Conservation (phyloP, 2,113 vertebrate species). For the Oreochromis tanganicae region DNA sequence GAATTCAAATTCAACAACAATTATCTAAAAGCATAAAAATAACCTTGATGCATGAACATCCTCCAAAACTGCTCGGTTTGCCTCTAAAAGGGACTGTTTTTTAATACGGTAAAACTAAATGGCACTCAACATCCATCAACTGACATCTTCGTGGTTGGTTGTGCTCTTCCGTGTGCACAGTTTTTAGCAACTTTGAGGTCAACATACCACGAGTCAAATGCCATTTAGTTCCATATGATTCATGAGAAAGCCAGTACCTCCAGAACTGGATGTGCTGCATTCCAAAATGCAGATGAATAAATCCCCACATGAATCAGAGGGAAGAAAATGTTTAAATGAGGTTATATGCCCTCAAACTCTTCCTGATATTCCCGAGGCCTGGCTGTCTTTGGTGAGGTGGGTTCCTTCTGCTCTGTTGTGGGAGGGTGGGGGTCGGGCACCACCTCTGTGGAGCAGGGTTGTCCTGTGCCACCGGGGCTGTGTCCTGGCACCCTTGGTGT, state of each 20-base stretch:
- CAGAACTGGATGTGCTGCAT: background rate
- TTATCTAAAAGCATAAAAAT: background rate
- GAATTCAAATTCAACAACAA: background rate
- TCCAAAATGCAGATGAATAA: background rate
- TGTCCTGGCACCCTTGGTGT: background rate
- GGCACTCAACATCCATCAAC: background rate
- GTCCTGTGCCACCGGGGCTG: background rate
- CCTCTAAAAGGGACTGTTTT: background rate
- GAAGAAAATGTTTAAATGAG: background rate
- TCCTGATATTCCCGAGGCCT: background rate
- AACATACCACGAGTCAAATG: background rate
- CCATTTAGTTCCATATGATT: background rate
- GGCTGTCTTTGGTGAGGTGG: background rate
- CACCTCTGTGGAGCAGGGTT: background rate
- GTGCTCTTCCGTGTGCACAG: background rate
- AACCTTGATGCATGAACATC: background rate
- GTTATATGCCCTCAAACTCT: background rate
- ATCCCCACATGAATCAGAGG: background rate
- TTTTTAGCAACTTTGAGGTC: background rate
- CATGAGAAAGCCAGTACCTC: background rate
- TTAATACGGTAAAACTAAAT: background rate
- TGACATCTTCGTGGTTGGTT: background rate
- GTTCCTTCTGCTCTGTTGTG: background rate
- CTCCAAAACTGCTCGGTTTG: accelerated
- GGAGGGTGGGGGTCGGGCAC: background rate